These are phyloP conservation scores for Beroe ovata DNA, from an alignment of 37 sponge, comb jelly and placozoan genomes.

Conservation along the genomic window DNA sequence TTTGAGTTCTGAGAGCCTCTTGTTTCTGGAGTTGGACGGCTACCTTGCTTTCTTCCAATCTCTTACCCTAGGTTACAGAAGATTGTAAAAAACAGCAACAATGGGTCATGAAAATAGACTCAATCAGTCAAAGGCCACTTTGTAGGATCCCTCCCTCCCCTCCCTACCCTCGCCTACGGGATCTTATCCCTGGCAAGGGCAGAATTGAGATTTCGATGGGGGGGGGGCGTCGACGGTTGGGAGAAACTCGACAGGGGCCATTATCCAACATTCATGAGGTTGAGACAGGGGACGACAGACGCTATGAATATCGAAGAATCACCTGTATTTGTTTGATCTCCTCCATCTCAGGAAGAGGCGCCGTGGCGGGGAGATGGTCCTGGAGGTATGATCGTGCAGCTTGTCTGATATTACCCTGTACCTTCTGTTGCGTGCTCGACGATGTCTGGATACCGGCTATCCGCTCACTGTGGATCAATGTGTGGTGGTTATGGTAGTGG, in stretches of 20 bases:
- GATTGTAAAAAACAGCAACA: too few species aligned
- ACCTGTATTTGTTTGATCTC: constrained; percentile 30
- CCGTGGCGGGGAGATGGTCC: constrained; percentile 21
- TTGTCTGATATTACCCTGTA: neutral
- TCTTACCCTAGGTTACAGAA: neutral
- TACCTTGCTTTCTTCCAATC: constrained; percentile 5
- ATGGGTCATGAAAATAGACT: too few species aligned
- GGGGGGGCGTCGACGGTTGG: too few species aligned
- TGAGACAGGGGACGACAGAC: too few species aligned
- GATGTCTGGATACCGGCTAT: constrained; percentile 4
- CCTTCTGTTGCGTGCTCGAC: constrained; percentile 28
- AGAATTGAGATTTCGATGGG: too few species aligned
- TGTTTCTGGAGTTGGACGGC: constrained; percentile 29
- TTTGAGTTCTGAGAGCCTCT: constrained; percentile 55
- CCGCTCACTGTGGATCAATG: constrained; percentile 65
- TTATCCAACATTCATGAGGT: too few species aligned
- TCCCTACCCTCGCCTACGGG: too few species aligned
- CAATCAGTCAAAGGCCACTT: too few species aligned
- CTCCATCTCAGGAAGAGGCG: constrained; percentile 34
- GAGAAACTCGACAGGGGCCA: too few species aligned
- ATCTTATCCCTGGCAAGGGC: too few species aligned
- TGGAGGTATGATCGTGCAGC: constrained; percentile 34
- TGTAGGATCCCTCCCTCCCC: too few species aligned
- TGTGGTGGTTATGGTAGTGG: neutral
- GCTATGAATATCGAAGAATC: too few species aligned